Conservation (phyloP, 1,140 invertebrate species). For the Sinonovacula constricta region DNA sequence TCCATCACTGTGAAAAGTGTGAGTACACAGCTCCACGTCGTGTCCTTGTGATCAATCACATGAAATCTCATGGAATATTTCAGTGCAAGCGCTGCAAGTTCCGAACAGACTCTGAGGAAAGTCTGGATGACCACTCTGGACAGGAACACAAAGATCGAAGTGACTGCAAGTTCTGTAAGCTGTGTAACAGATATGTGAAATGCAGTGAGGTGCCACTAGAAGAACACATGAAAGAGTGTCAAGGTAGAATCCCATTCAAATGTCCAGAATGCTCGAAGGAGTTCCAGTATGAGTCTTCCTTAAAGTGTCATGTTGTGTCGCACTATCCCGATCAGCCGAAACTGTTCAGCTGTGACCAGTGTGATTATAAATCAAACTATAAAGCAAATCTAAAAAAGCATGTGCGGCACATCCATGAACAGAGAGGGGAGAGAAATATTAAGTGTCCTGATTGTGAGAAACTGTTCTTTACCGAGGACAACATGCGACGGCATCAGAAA, state of each 20-base stretch:
- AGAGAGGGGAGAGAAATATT: slow-evolving; percentile 57
- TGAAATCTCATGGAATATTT: slow-evolving; percentile 66
- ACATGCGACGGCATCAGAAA: slow-evolving; percentile 77
- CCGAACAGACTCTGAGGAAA: slow-evolving; percentile 55
- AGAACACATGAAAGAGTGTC: slow-evolving; percentile 68
- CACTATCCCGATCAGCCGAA: slow-evolving; percentile 57
- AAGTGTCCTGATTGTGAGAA: slow-evolving; percentile 70
- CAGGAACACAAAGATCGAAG: slow-evolving; percentile 62
- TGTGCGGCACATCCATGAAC: slow-evolving; percentile 66
- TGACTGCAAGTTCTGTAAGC: slow-evolving; percentile 69
- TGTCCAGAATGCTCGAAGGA: slow-evolving; percentile 72
- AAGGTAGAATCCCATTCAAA: slow-evolving; percentile 64
- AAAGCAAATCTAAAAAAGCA: slow-evolving; percentile 73
- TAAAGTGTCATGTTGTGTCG: slow-evolving; percentile 65
- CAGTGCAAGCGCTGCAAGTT: slow-evolving; percentile 67
- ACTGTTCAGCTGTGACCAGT: slow-evolving; percentile 65
- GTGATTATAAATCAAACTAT: slow-evolving; percentile 69
- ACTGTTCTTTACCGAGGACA: slow-evolving; percentile 70
- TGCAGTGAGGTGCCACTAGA: slow-evolving; percentile 65
- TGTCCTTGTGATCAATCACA: slow-evolving; percentile 63
- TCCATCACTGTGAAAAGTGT: slow-evolving; percentile 57
- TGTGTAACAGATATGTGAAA: slow-evolving; percentile 69
- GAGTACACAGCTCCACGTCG: slow-evolving; percentile 63
- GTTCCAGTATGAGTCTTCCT: slow-evolving; percentile 72
- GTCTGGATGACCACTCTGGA: slow-evolving; percentile 56